Evolutionary conservation across 2,113 vertebrate genomes (phyloP).

Genomic region (Lepidothrix coronata): DNA sequence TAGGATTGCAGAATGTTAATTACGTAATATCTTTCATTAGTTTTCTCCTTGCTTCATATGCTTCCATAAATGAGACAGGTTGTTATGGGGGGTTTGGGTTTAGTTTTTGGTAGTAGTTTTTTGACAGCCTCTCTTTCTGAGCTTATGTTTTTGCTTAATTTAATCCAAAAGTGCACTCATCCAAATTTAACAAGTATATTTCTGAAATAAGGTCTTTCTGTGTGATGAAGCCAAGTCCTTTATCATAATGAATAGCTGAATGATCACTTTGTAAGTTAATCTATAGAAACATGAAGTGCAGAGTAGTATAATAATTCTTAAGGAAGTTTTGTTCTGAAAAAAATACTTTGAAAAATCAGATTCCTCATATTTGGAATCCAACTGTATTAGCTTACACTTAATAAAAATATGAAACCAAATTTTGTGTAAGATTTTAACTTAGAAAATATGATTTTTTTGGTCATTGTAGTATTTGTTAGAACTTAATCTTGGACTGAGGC

Average conservation of each 20-base stretch:
- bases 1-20: background rate
- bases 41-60: background rate
- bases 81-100: background rate
- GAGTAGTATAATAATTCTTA: background rate
- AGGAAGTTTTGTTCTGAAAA: background rate
- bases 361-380: background rate
- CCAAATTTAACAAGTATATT: constrained; percentile 5
- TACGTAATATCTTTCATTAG: background rate
- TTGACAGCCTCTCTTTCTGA: background rate
- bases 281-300: background rate
- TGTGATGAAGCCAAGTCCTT: background rate
- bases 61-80: background rate
- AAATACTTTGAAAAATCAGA: background rate
- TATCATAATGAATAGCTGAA: background rate
- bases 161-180: background rate
- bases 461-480: background rate
- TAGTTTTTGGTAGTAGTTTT: background rate
- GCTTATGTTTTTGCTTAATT: background rate
- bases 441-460: background rate
- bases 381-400: background rate
- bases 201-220: background rate
- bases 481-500: background rate
- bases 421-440: background rate
- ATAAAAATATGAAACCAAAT: background rate
- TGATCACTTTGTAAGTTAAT: background rate